phyloP scores from a whole-genome alignment of 2,113 vertebrate species.

The Otocyon megalotis region DNA sequence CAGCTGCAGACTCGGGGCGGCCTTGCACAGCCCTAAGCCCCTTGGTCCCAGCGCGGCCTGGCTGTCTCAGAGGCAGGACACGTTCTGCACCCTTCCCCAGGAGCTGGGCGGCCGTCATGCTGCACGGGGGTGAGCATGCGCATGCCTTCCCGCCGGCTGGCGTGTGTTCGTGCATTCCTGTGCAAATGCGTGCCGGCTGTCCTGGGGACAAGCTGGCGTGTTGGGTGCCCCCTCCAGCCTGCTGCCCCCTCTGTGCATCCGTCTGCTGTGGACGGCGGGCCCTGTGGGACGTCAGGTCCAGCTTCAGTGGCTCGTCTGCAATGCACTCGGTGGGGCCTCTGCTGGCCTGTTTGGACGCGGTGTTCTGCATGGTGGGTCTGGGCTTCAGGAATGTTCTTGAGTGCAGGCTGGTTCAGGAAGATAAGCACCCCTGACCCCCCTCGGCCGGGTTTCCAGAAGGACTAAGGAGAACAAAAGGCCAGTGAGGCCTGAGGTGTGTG shows the following conservation, averaged over 20 bases:
- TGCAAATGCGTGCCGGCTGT: rapidly evolving
- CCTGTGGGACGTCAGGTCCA: rapidly evolving
- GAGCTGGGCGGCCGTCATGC: neutral
- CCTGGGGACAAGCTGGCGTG: neutral
- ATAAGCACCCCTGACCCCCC: rapidly evolving
- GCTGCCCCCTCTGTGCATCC: rapidly evolving
- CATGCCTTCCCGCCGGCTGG: rapidly evolving
- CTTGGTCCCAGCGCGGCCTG: rapidly evolving
- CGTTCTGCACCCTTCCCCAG: neutral
- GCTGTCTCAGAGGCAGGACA: neutral
- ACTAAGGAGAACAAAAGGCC: neutral
- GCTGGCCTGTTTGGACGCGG: neutral
- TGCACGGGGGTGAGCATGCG: rapidly evolving
- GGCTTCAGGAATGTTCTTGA: neutral
- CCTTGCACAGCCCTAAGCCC: neutral
- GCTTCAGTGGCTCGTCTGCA: neutral
- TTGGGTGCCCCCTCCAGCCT: rapidly evolving
- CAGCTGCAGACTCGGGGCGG: neutral
- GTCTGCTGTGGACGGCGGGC: rapidly evolving
- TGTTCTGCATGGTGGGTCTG: neutral
- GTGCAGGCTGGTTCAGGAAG: neutral
- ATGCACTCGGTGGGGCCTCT: neutral
- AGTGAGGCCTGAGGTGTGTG: rapidly evolving
- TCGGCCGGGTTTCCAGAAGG: neutral
- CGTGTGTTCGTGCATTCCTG: rapidly evolving